These are phyloP conservation scores for Dynastes grantii DNA, from an alignment of 2,888 invertebrate genomes.

Conservation along the genomic window DNA sequence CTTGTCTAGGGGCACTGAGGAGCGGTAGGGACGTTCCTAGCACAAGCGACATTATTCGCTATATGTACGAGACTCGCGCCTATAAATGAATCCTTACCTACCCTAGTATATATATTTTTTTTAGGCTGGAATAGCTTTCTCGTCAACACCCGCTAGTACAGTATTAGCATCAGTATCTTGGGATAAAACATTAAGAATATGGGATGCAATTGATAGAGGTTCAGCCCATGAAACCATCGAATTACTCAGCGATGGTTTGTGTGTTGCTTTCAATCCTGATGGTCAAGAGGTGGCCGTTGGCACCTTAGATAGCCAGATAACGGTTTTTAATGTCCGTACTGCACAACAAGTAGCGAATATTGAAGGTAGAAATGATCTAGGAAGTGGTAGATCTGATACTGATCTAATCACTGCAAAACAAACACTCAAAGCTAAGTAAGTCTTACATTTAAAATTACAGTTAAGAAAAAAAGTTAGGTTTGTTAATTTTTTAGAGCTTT, in stretches of 20 bases:
- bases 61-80: no score
- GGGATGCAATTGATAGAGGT: constrained; percentile 91
- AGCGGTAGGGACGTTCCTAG: no score
- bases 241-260: constrained; percentile 85
- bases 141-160: constrained; percentile 80
- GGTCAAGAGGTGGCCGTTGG: constrained; percentile 95
- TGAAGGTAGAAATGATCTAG: constrained; percentile 92
- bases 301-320: constrained; percentile 89
- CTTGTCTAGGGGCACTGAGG: no score
- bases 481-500: constrained; percentile 81
- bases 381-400: constrained; percentile 85
- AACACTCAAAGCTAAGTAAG: constrained; percentile 88
- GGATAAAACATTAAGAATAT: constrained; percentile 93
- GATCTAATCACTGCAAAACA: constrained; percentile 93
- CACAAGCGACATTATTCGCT: no score
- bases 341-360: constrained; percentile 83
- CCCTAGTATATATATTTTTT: not conserved
- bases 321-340: constrained; percentile 83
- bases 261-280: constrained; percentile 90
- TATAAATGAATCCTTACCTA: no score
- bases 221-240: constrained; percentile 87
- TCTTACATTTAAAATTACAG: not conserved
- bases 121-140: constrained; percentile 81
- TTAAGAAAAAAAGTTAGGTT: not conserved
- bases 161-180: constrained; percentile 91